These are phyloP conservation scores for Echeneis naucrates DNA, from an alignment of 2,797 vertebrate genomes.

Conservation along the genomic window DNA sequence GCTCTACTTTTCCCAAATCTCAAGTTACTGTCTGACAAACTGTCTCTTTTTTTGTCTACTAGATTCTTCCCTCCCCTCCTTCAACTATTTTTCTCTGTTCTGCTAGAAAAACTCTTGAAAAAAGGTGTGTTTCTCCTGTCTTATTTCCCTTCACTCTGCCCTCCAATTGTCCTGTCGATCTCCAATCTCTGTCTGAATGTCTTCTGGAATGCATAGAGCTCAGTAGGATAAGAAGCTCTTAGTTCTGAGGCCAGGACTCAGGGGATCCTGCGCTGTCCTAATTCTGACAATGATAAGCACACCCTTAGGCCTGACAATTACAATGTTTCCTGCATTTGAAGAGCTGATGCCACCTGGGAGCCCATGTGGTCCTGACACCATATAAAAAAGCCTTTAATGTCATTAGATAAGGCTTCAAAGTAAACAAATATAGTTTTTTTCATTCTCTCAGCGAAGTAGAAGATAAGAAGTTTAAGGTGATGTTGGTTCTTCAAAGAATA, in stretches of 20 bases:
- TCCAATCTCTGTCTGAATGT: constrained; percentile 34
- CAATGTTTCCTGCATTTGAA: constrained; percentile 68
- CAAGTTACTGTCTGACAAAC: constrained; percentile 56
- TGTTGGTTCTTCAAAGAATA: constrained; percentile 9
- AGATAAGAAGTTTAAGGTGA: constrained; percentile 42
- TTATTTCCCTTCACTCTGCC: constrained; percentile 49
- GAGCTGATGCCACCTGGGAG: constrained; percentile 66
- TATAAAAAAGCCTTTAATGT: constrained; percentile 62
- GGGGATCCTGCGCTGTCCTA: constrained; percentile 70
- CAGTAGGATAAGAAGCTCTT: constrained; percentile 68
- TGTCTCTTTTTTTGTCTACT: constrained; percentile 62
- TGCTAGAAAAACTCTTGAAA: constrained; percentile 78
- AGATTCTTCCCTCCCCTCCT: constrained; percentile 64
- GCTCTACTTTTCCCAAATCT: constrained; percentile 59
- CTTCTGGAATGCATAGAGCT: constrained; percentile 51
- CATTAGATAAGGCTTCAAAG: constrained; percentile 53
- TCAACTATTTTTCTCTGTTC: constrained; percentile 73
- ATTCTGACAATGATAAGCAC: constrained; percentile 77
- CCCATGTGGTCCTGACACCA: constrained; percentile 68
- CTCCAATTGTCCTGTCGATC: constrained; percentile 69
- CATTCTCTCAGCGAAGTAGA: constrained; percentile 23
- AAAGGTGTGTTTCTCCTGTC: constrained; percentile 72
- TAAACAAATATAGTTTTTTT: constrained; percentile 61
- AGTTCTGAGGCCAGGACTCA: constrained; percentile 68
- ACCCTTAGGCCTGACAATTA: constrained; percentile 73